Base-by-base conservation (phyloP, 1,140 invertebrate genomes). In the Platyura marginata region DNA sequence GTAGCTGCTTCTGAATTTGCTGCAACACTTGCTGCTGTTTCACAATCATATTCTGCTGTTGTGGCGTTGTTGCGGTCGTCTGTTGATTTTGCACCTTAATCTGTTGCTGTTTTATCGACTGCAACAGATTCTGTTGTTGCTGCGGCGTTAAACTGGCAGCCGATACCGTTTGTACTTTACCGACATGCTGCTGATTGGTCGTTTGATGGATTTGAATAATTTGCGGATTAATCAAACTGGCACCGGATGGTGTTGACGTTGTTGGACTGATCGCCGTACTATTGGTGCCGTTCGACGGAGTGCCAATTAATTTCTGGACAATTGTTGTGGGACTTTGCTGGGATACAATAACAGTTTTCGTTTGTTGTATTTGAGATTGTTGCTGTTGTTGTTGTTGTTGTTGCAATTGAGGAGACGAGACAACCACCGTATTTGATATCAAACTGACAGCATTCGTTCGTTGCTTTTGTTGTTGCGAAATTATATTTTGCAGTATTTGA, bases 91-190 rank as follows among this genome's bases (percentile, higher is more conserved):
- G 20, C 2, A 18, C 36, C 11, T 21, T 29, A 2, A 35, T 25
- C 22, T 44, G 45, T 38, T 52, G 54, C 29, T 60, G 56, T 43
- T 53, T 60, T 5, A 61, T 49, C 40, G 50, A 61, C 21, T 65
- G 64, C 25, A 68, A 53, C 10, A 69, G 49, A 37, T 58, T 57
- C 44, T 63, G 60, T 38, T 67, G 65, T 43, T 67, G 65, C 44
- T 65, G 64, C 11, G 56, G 54, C 35, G 62, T 62, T 21, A 67
- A 50, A 48, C 53, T 61, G 15, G 51, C 50, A 15, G 49, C 46
- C 35, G 46, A 44, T 22, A 51, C 40, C 10, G 48, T 44, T 41
- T 50, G 47, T 11, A 50, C 40, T 40, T 50, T 50, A 16, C 21
- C 36, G n/a, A n/a, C 32, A 37, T 21, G 35, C 16, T 37, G 23